Conservation (phyloP, 1,140 invertebrate species). For the Brachionus manjavacas region DNA sequence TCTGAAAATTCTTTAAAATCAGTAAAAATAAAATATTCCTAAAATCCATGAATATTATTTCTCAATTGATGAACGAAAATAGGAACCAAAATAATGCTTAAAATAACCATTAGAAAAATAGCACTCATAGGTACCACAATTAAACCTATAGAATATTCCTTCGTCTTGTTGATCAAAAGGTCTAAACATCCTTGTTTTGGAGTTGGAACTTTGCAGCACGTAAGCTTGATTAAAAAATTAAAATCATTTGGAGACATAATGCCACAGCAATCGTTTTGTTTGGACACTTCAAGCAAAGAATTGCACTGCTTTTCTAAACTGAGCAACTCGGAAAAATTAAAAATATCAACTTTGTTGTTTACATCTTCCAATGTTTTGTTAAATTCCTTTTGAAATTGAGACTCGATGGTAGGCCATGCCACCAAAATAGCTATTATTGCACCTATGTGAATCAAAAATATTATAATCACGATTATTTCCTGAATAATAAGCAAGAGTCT, state of each 20-base stretch:
- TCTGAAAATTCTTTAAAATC: too few species aligned
- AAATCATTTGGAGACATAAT: conserved; percentile 4
- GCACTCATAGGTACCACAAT: not conserved
- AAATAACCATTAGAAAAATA: not conserved
- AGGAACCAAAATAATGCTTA: not conserved
- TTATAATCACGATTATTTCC: not conserved
- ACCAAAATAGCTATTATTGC: not conserved
- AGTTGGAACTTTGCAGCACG: not conserved
- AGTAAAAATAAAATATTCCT: not conserved
- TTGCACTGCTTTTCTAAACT: not conserved
- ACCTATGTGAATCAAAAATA: conserved; percentile 19
- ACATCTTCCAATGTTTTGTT: not conserved
- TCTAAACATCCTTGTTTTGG: not conserved
- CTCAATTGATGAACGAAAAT: not conserved
- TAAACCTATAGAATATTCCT: not conserved
- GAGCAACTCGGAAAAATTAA: not conserved
- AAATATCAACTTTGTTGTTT: not conserved
- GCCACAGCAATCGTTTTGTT: not conserved
- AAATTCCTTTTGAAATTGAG: not conserved
- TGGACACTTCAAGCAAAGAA: not conserved
- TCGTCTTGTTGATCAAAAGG: not conserved
- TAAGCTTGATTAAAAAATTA: not conserved
- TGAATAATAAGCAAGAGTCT: not conserved
- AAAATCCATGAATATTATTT: not conserved
- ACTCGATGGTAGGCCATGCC: not conserved